Conservation (phyloP, 2,888 invertebrate species). For the Ramazzottius varieornatus region DNA sequence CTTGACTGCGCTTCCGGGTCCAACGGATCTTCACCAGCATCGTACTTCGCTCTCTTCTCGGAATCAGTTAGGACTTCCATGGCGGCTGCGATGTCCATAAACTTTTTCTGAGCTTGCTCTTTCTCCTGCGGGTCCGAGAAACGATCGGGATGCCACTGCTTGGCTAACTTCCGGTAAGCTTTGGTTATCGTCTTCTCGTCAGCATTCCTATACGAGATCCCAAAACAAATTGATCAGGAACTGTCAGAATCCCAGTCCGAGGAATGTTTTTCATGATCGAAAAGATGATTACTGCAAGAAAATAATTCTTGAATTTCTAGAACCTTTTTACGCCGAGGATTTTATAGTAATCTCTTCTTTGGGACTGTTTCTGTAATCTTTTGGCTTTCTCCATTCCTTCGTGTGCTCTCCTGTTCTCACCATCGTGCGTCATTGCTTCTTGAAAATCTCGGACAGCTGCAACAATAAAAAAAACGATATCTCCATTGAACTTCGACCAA, state of each 20-base stretch:
- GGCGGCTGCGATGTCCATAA: slow-evolving; percentile 92
- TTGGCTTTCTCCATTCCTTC: slow-evolving; percentile 67
- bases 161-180: slow-evolving; percentile 66
- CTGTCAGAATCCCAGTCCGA: too few species aligned
- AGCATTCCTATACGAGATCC: slow-evolving; percentile 36
- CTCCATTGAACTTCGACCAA: not conserved
- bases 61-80: slow-evolving; percentile 65
- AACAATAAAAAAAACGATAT: slow-evolving; percentile 3
- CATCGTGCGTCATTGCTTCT: slow-evolving; percentile 55
- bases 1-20: slow-evolving; percentile 52
- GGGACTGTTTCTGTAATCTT: slow-evolving; percentile 66
- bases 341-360: slow-evolving; percentile 86
- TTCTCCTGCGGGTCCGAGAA: slow-evolving; percentile 54
- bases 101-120: slow-evolving; percentile 78
- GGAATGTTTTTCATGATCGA: not conserved
- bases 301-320: too few species aligned
- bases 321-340: slow-evolving; percentile 63
- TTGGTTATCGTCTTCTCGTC: slow-evolving; percentile 73
- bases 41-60: slow-evolving; percentile 77
- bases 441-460: slow-evolving; percentile 38
- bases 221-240: too few species aligned
- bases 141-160: slow-evolving; percentile 97
- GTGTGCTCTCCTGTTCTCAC: slow-evolving; percentile 47
- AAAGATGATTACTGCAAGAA: too few species aligned
- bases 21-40: slow-evolving; percentile 78